Evolutionary conservation across 1,140 invertebrate species (phyloP).

Genomic region (Drosophila gunungcola): DNA sequence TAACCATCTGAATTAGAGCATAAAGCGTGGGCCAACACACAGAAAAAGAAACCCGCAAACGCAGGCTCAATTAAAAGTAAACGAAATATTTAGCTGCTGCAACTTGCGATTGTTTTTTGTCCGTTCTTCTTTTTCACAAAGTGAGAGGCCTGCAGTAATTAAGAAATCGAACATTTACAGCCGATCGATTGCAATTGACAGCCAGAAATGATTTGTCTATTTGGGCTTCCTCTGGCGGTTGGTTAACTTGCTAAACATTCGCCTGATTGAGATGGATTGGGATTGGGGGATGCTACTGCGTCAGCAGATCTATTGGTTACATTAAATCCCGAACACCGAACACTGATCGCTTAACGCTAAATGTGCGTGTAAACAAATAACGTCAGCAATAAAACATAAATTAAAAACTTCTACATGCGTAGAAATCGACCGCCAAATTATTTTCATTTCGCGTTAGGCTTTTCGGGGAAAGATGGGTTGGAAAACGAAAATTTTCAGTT

Average conservation of each 20-base stretch:
- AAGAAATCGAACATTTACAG: constrained; percentile 48
- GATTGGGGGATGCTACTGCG: constrained; percentile 49
- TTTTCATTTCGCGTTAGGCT: constrained; percentile 51
- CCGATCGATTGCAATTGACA: constrained; percentile 51
- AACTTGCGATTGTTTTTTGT: constrained; percentile 46
- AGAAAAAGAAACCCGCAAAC: constrained; percentile 48
- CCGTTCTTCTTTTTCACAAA: constrained; percentile 35
- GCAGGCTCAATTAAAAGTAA: constrained; percentile 72
- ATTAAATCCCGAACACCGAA: constrained; percentile 52
- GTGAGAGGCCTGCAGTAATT: constrained; percentile 61
- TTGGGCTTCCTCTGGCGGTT: constrained; percentile 10
- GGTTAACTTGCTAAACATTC: constrained; percentile 53
- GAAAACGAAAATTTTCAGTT: constrained; percentile 37
- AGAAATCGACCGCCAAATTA: constrained; percentile 79
- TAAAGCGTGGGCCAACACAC: constrained; percentile 74
- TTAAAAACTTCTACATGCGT: constrained; percentile 72
- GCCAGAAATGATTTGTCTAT: constrained; percentile 44
- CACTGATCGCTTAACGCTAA: constrained; percentile 48
- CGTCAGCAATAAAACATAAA: constrained; percentile 81
- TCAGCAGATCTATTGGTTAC: constrained; percentile 66
- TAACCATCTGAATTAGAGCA: constrained; percentile 79
- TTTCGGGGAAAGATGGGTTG: constrained; percentile 4
- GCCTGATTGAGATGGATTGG: constrained; percentile 35
- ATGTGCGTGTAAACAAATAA: constrained; percentile 81
- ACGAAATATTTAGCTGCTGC: constrained; percentile 53